phyloP scores from a whole-genome alignment of 2,888 invertebrate species.

The Drosophila meridiana region DNA sequence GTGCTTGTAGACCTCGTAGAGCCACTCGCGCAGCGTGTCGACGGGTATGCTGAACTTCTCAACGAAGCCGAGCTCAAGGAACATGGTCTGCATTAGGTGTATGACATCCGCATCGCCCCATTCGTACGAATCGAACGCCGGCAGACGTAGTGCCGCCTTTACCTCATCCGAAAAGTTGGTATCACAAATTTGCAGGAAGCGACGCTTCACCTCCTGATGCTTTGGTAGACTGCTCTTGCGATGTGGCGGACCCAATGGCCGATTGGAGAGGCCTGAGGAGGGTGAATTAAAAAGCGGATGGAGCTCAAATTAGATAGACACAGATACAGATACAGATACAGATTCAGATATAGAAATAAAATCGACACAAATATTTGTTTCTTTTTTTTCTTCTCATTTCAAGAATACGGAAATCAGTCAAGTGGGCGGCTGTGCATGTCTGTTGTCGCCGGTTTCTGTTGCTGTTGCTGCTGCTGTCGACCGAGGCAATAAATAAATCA shows the following conservation, averaged over 20 bases:
- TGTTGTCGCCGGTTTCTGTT: conserved; percentile 11
- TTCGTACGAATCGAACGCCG: conserved; percentile 91
- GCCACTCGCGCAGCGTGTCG: conserved; percentile 89
- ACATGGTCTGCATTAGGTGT: conserved; percentile 92
- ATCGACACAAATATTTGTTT: neutral
- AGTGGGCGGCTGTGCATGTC: conserved; percentile 29
- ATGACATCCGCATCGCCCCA: conserved; percentile 93
- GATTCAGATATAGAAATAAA: neutral
- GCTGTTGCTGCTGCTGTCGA: conserved; percentile 24
- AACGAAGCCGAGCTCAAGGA: conserved; percentile 90
- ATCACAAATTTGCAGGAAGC: conserved; percentile 85
- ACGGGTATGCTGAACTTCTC: conserved; percentile 91
- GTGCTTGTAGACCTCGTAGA: conserved; percentile 91
- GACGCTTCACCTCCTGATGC: conserved; percentile 85
- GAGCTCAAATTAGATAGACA: conserved; percentile 15
- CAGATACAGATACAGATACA: conserved; percentile 15
- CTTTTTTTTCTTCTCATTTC: conserved; percentile 3
- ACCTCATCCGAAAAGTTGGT: conserved; percentile 85
- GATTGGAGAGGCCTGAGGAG: conserved; percentile 83
- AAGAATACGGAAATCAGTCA: conserved; percentile 51
- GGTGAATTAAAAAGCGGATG: conserved; percentile 2
- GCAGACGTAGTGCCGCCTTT: conserved; percentile 84
- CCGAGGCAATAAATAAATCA: conserved; percentile 74
- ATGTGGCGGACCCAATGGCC: conserved; percentile 84
- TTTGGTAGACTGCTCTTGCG: conserved; percentile 86